Conservation (phyloP, 2,113 vertebrate genomes). For the Chlamydotis undulata region DNA sequence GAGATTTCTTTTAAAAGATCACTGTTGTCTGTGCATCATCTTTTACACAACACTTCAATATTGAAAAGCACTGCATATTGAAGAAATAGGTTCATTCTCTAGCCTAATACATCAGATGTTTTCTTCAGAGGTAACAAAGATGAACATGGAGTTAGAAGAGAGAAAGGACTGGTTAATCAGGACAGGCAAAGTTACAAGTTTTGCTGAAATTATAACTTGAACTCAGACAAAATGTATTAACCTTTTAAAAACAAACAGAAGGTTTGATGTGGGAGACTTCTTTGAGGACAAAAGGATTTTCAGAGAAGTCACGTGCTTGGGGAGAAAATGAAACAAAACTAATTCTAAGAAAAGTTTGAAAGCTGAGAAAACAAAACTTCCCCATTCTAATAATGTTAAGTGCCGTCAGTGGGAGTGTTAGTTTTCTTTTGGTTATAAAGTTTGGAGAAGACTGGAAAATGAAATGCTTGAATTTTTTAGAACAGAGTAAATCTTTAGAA, state of each 20-base stretch:
- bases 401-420: background rate
- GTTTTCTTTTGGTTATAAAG: constrained; percentile 8
- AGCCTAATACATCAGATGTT: background rate
- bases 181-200: background rate
- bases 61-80: background rate
- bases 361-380: background rate
- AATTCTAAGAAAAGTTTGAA: constrained; percentile 7
- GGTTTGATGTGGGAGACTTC: background rate
- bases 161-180: background rate
- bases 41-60: background rate
- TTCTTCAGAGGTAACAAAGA: background rate
- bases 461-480: constrained; percentile 11
- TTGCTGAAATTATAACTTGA: background rate
- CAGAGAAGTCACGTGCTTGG: background rate
- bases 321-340: background rate
- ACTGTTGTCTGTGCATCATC: background rate
- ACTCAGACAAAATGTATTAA: background rate
- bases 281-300: background rate
- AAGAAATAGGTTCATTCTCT: background rate
- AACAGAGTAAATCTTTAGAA: background rate
- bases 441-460: constrained; percentile 12
- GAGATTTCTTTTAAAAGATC: background rate
- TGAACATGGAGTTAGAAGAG: background rate
- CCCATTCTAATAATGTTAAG: background rate
- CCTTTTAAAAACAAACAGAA: background rate